Conservation (phyloP, 2,113 vertebrate genomes). For the Indicator maculatus region DNA sequence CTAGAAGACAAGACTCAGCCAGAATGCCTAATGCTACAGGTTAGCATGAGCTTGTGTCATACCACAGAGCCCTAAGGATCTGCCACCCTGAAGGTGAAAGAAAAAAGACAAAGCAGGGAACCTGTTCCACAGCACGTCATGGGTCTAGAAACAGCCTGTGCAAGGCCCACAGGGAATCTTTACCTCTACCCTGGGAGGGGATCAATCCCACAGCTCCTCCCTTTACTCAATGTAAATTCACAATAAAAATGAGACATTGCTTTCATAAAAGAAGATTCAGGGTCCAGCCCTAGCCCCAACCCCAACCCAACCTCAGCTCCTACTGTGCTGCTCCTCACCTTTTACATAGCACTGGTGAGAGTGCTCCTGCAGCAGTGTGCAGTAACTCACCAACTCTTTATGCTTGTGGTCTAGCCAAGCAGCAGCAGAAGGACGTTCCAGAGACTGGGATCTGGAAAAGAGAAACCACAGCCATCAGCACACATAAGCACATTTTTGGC, state of each 20-base stretch:
- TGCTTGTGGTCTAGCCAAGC: slow-evolving; percentile 89
- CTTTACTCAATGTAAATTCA: not conserved
- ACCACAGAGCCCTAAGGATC: not conserved
- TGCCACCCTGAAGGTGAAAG: not conserved
- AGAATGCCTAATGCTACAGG: not conserved
- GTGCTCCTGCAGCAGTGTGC: slow-evolving; percentile 92
- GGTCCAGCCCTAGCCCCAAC: not conserved
- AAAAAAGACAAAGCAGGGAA: not conserved
- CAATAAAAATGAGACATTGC: not conserved
- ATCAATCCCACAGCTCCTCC: not conserved
- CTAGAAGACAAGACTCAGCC: not conserved
- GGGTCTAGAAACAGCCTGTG: not conserved
- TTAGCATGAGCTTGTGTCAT: not conserved
- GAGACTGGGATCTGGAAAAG: slow-evolving; percentile 84
- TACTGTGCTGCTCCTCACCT: slow-evolving; percentile 53
- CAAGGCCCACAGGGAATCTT: not conserved
- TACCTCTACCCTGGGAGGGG: not conserved
- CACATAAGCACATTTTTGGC: not conserved
- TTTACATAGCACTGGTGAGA: slow-evolving; percentile 94
- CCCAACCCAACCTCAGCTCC: not conserved
- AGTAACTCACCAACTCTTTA: slow-evolving; percentile 90
- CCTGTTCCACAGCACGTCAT: not conserved
- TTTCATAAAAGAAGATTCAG: not conserved
- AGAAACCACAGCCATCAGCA: not conserved
- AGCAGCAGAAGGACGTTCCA: slow-evolving; percentile 84